Base-by-base conservation (phyloP, 2,113 vertebrate genomes). In the Eudyptes chrysolophus region DNA sequence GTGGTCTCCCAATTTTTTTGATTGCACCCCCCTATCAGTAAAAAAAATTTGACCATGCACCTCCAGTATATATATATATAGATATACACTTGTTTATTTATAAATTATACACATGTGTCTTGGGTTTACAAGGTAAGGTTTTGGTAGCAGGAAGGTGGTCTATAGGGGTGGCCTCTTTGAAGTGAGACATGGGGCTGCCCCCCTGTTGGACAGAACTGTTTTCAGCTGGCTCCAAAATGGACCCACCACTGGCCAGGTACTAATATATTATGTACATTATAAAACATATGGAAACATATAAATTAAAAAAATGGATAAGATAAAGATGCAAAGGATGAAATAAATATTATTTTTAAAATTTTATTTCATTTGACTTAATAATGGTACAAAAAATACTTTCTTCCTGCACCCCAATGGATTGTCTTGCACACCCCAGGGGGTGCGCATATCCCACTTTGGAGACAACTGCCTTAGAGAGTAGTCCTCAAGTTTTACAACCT, bases 361-460 rank as follows among this genome's bases (percentile, higher is more conserved):
- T 25, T 29, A 34, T 68, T 72, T 85, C 0, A 51, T 32, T 71
- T 55, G 1, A 13, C 10, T 66, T 80, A 14, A 11, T 40, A 71
- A 29, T 49, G 7, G 4, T 34, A 36, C 6, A 77, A 78, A 57
- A 16, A 3, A 5, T 7, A 3, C 8, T 76, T 57, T 77, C 19
- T 38, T 89, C 9, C 18, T 12, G 12, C 11, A 79, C 3, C 4
- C 6, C 7, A 61, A 3, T 10, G 8, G 13, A 46, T 40, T 60
- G 6, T 27, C 61, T 44, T 60, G 10, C 8, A 11, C 13, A 76
- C 0, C 2, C 1, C 11, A 51, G 8, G 5, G 10, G 2, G 1
- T 18, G 9, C 5, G 1, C 25, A 34, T 34, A 42, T 61, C 6
- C 11, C 5, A 13, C 5, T 48, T 42, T 30, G 24, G 6, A 38